Conservation (phyloP, 1,140 invertebrate species). For the Metopolophium dirhodum region DNA sequence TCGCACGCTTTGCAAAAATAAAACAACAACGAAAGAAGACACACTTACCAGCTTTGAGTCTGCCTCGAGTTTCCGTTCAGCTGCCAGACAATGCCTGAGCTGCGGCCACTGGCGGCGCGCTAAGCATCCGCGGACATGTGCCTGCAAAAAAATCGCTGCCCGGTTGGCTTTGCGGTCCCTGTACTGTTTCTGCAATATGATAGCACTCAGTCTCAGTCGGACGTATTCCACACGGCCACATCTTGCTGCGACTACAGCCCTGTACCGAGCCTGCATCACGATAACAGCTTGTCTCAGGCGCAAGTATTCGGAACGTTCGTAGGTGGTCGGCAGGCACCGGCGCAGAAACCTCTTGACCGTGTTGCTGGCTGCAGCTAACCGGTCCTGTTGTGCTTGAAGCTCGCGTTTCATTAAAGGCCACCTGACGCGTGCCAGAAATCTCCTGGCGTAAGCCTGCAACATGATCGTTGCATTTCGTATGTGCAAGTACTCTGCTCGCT, state of each 20-base stretch:
- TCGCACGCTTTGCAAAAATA: too few relatives aligned
- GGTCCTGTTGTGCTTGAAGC: constrained; percentile 62
- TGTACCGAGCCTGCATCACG: constrained; percentile 64
- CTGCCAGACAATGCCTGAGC: background rate
- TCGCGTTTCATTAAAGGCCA: constrained; percentile 46
- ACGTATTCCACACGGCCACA: constrained; percentile 57
- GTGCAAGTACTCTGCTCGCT: background rate
- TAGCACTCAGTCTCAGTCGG: constrained; percentile 65
- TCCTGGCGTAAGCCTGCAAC: background rate
- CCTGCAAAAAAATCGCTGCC: background rate
- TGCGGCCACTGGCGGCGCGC: background rate
- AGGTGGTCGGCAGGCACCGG: constrained; percentile 61
- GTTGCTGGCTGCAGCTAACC: constrained; percentile 62
- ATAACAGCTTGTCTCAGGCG: constrained; percentile 62
- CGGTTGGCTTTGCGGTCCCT: constrained; percentile 60
- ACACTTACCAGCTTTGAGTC: background rate
- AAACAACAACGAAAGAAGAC: background rate
- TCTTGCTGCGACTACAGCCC: constrained; percentile 63
- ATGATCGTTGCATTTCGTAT: background rate
- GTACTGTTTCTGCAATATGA: constrained; percentile 67
- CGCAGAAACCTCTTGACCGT: constrained; percentile 66
- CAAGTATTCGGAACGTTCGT: background rate
- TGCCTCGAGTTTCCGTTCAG: background rate
- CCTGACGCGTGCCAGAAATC: background rate
- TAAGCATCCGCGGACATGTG: background rate